Conservation (phyloP, 2,113 vertebrate genomes). For the Anoura caudifer region DNA sequence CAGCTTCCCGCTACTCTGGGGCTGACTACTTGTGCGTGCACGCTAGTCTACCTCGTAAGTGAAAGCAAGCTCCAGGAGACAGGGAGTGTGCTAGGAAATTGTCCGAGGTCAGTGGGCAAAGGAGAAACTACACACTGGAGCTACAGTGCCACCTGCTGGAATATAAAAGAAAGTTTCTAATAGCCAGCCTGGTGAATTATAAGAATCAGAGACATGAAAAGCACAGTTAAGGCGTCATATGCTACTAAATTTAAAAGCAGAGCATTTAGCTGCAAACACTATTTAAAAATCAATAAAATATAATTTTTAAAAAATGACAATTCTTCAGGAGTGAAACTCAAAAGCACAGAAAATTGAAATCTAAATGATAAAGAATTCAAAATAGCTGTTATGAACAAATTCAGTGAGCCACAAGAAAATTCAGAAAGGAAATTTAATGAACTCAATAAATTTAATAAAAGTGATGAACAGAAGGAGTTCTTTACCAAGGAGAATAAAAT, state of each 20-base stretch:
- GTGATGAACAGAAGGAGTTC: neutral
- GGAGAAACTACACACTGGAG: neutral
- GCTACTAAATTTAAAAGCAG: neutral
- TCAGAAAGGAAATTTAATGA: neutral
- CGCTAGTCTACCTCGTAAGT: too few species aligned
- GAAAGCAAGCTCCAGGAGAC: neutral
- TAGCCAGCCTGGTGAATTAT: neutral
- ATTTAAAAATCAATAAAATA: neutral
- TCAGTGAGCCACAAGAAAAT: neutral
- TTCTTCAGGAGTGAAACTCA: neutral
- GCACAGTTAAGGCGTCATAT: neutral
- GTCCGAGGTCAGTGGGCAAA: neutral
- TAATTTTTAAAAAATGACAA: neutral
- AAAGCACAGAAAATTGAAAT: neutral
- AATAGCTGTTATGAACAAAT: neutral
- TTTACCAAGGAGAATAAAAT: neutral
- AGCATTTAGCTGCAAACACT: neutral
- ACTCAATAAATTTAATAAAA: neutral
- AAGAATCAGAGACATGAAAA: neutral
- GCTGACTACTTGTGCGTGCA: neutral
- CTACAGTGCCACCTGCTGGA: neutral
- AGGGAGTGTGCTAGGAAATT: neutral
- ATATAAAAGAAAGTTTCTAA: neutral
- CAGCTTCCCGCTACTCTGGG: neutral
- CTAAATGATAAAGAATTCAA: neutral